These are phyloP conservation scores for Enteromius fasciolatus DNA, from an alignment of 2,797 vertebrate genomes.

Conservation along the genomic window DNA sequence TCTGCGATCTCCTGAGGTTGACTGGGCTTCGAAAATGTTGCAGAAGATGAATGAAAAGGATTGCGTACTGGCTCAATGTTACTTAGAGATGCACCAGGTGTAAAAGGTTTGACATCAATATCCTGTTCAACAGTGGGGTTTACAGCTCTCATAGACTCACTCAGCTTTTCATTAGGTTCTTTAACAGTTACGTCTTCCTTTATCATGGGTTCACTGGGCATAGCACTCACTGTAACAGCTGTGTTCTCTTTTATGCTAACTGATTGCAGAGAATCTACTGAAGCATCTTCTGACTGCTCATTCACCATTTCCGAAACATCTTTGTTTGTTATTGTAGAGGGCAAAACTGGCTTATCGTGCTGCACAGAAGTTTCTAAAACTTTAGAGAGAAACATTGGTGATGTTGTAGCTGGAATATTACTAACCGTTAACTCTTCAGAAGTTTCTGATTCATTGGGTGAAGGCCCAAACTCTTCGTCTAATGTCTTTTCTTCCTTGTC, in stretches of 20 bases:
- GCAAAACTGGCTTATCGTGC: constrained; percentile 65
- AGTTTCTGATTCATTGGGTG: constrained; percentile 79
- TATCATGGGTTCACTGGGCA: constrained; percentile 64
- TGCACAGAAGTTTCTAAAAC: constrained; percentile 63
- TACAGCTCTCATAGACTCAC: constrained; percentile 65
- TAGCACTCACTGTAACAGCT: constrained; percentile 59
- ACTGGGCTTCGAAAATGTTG: constrained; percentile 72
- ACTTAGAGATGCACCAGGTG: constrained; percentile 78
- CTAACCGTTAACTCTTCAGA: constrained; percentile 68
- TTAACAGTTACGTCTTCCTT: constrained; percentile 67
- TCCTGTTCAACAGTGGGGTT: constrained; percentile 70
- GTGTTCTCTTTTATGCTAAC: constrained; percentile 69
- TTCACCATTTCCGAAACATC: constrained; percentile 62
- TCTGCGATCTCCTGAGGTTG: constrained; percentile 75
- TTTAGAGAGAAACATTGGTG: constrained; percentile 59
- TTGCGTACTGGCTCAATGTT: constrained; percentile 74
- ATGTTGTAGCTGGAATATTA: constrained; percentile 55
- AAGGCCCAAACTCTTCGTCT: constrained; percentile 74
- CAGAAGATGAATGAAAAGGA: constrained; percentile 61
- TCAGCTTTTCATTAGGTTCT: constrained; percentile 68
- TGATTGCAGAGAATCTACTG: constrained; percentile 58
- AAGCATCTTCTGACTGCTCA: constrained; percentile 65
- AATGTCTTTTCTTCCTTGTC: constrained; percentile 76
- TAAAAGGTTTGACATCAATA: constrained; percentile 83
- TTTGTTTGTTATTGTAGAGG: constrained; percentile 59